Percentiles rank a stretch among this genome's conserved stretches.
phyloP scores from a whole-genome alignment of 2,797 vertebrate species.

The Cyclura pinguis region DNA sequence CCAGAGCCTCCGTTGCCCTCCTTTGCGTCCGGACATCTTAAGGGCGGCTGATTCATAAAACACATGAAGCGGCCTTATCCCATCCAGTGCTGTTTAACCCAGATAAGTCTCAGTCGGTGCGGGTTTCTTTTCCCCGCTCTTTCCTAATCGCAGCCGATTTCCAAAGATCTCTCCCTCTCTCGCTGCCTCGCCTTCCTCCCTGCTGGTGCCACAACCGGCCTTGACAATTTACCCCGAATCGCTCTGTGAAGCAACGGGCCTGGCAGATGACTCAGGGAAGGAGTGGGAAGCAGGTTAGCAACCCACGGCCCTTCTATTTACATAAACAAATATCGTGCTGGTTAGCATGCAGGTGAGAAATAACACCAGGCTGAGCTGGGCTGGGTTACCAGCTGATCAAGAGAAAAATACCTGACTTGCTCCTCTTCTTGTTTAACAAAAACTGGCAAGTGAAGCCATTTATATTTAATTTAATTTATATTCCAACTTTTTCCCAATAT shows the following conservation, averaged over 20 bases:
- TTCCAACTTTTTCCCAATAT: too few species aligned
- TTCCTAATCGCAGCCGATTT: too few species aligned
- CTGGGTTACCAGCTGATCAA: neutral
- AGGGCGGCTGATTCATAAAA: neutral
- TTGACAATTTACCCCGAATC: neutral
- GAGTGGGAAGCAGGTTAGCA: conserved; percentile 28
- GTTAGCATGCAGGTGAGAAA: neutral
- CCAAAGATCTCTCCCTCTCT: neutral
- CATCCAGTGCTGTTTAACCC: neutral
- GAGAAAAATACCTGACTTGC: neutral
- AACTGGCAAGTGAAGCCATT: too few species aligned
- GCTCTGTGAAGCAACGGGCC: neutral
- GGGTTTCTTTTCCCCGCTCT: neutral
- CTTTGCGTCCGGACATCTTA: too few species aligned
- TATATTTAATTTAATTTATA: too few species aligned
- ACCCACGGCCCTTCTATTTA: conserved; percentile 37
- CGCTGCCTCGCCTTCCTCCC: neutral
- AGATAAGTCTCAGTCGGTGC: neutral
- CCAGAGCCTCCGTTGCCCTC: too few species aligned
- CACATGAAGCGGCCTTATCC: fast-evolving
- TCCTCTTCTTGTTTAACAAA: neutral
- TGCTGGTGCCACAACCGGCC: neutral
- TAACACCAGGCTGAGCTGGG: neutral
- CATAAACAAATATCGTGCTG: conserved; percentile 48
- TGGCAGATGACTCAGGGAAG: conserved; percentile 2